Evolutionary conservation across 2,797 vertebrate genomes (phyloP).

Genomic region (Catostomus latipinnis): DNA sequence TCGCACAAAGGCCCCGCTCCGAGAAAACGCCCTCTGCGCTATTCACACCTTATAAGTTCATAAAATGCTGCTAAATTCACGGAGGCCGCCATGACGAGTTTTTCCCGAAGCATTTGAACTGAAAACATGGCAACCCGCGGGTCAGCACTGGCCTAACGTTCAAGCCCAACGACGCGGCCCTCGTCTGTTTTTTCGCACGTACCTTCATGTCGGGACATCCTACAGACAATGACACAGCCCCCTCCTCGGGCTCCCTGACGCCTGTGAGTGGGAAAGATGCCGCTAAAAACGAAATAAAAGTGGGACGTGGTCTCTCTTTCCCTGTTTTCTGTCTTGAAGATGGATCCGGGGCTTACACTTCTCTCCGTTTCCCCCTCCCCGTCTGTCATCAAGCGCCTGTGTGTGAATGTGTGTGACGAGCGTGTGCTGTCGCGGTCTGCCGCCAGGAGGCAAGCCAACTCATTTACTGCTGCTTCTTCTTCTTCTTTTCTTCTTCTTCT

Average conservation of each 20-base stretch:
- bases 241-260: constrained; percentile 79
- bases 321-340: constrained; percentile 77
- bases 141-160: constrained; percentile 60
- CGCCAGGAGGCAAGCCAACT: constrained; percentile 67
- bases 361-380: constrained; percentile 79
- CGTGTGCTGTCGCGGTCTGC: constrained; percentile 27
- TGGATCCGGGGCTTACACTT: constrained; percentile 82
- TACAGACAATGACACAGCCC: constrained; percentile 80
- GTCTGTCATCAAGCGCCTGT: constrained; percentile 69
- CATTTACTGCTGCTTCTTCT: constrained; percentile 44
- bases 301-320: constrained; percentile 72
- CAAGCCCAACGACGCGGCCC: constrained; percentile 55
- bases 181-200: constrained; percentile 69
- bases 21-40: neutral
- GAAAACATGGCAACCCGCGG: constrained; percentile 66
- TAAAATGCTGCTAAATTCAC: constrained; percentile 57
- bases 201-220: constrained; percentile 99
- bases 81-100: constrained; percentile 63
- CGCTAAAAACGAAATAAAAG: constrained; percentile 65
- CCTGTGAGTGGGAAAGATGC: constrained; percentile 66
- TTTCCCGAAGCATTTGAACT: constrained; percentile 63
- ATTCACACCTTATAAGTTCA: neutral
- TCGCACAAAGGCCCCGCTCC: constrained; percentile 3
- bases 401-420: constrained; percentile 23
- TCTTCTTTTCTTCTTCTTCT: constrained; percentile 31